These are phyloP conservation scores for Penaeus japonicus DNA, from an alignment of 1,140 invertebrate genomes.

Conservation along the genomic window DNA sequence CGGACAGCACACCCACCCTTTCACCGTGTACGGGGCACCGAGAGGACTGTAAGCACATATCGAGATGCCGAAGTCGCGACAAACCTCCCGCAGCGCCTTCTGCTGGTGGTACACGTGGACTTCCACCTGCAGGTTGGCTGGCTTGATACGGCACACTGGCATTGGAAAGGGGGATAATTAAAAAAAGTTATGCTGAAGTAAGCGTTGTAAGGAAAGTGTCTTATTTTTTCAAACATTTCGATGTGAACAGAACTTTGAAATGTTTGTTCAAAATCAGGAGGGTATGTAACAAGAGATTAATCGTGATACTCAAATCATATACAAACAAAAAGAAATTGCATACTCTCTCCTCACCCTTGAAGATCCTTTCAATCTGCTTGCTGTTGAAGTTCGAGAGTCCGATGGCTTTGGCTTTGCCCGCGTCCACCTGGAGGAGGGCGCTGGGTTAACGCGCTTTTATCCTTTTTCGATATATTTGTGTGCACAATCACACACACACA, in stretches of 20 bases:
- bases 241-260: too few relatives aligned
- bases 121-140: conserved; percentile 33
- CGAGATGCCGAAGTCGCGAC: neutral
- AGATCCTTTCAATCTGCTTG: neutral
- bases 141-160: conserved; percentile 25
- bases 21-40: neutral
- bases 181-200: too few relatives aligned
- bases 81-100: neutral
- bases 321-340: too few relatives aligned
- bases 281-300: too few relatives aligned
- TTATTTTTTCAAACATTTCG: too few relatives aligned
- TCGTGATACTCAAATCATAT: too few relatives aligned
- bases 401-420: neutral
- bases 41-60: neutral
- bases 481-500: too few relatives aligned
- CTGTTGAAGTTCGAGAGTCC: neutral
- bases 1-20: neutral
- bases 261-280: too few relatives aligned
- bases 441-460: too few relatives aligned
- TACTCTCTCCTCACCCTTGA: neutral
- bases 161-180: too few relatives aligned
- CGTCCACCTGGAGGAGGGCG: neutral
- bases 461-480: too few relatives aligned
- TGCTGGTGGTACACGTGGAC: conserved; percentile 34
- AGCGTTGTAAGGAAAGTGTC: too few relatives aligned